A percentile compares a stretch with the other conserved stretches of the same genome.
phyloP scores from a whole-genome alignment of 2,113 vertebrate genomes.

The Pardalotus punctatus region DNA sequence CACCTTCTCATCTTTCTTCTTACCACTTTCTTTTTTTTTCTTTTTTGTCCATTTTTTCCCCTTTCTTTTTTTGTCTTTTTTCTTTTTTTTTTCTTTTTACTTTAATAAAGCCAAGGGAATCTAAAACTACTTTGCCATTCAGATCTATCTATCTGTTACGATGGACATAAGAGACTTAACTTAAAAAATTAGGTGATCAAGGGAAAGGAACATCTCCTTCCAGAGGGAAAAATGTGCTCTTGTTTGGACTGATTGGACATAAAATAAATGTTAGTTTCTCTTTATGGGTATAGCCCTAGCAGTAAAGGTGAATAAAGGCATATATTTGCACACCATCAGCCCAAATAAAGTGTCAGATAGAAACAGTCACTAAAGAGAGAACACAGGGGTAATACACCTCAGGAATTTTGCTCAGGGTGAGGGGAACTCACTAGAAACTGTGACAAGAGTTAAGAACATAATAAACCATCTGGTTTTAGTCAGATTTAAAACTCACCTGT shows the following conservation, averaged over 20 bases:
- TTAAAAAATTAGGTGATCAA: not conserved
- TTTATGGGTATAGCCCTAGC: not conserved
- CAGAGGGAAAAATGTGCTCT: not conserved
- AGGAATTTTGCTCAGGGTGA: not conserved
- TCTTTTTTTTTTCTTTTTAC: not conserved
- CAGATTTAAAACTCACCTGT: not conserved
- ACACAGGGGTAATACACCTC: not conserved
- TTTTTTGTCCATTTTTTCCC: not conserved
- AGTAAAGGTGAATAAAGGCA: not conserved
- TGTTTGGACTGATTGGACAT: not conserved
- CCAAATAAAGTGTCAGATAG: not conserved
- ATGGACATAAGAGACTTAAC: not conserved
- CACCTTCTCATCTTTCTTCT: not conserved
- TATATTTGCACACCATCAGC: not conserved
- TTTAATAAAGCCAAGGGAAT: not conserved
- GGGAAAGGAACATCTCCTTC: not conserved
- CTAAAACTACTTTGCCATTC: not conserved
- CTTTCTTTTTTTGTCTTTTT: rapidly evolving
- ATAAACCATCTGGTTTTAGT: not conserved
- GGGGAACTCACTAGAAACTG: not conserved
- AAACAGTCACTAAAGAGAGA: not conserved
- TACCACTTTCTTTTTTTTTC: rapidly evolving
- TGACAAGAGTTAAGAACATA: not conserved
- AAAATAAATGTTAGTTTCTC: not conserved
- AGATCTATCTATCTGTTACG: not conserved